Conservation (phyloP, 2,797 vertebrate genomes). For the Mormyrops attenuatus region DNA sequence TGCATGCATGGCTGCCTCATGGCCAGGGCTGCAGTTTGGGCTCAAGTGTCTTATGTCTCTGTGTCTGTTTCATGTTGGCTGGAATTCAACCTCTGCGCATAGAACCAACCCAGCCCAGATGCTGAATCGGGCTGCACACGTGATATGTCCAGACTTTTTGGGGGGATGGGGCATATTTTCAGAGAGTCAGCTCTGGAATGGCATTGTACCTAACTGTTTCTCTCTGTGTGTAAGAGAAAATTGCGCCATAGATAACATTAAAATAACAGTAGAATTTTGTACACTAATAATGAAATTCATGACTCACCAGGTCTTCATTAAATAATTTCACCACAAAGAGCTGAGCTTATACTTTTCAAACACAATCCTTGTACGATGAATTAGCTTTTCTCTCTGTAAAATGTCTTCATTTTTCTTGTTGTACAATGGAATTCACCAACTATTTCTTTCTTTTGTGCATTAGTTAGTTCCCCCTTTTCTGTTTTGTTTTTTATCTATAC, state of each 20-base stretch:
- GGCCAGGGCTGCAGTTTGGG: not conserved
- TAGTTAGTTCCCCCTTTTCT: not conserved
- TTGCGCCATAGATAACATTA: not conserved
- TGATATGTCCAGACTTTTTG: not conserved
- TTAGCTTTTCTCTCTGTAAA: not conserved
- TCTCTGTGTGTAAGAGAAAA: not conserved
- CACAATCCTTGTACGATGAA: not conserved
- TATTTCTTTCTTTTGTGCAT: not conserved
- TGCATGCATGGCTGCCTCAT: not conserved
- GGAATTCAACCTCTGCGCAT: not conserved
- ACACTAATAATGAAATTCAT: not conserved
- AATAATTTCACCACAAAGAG: not conserved
- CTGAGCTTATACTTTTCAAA: conserved; percentile 4
- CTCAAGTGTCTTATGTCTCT: not conserved
- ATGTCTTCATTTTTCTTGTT: not conserved
- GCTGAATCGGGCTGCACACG: not conserved
- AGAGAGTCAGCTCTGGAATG: not conserved
- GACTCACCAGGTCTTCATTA: not conserved
- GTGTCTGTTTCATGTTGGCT: not conserved
- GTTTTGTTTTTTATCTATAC: not conserved
- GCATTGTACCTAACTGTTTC: not conserved
- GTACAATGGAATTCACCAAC: not conserved
- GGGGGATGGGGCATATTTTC: not conserved
- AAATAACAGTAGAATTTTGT: not conserved
- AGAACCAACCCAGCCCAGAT: not conserved